Percentiles rank a stretch among this genome's conserved stretches.
phyloP scores from a whole-genome alignment of 2,797 vertebrate species.

The Protosalanx chinensis region DNA sequence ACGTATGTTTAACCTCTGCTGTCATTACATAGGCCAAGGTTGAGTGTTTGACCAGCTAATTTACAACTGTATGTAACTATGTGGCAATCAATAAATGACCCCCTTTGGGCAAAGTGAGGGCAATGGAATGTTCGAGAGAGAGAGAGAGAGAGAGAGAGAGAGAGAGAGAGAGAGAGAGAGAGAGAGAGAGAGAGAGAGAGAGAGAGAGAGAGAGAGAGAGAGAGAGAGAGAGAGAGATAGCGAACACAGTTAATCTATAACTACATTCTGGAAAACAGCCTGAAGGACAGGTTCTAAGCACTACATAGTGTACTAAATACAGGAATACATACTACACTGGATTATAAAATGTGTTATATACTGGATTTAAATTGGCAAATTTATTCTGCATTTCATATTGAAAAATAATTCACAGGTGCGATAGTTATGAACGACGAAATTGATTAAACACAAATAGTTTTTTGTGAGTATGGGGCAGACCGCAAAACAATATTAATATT shows the following conservation, averaged over 20 bases:
- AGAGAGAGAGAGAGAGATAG: too few species aligned
- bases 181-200: too few species aligned
- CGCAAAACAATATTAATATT: too few species aligned
- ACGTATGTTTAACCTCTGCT: neutral
- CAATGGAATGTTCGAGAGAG: slow-evolving; percentile 9
- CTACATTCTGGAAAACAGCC: slow-evolving; percentile 31
- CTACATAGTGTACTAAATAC: slow-evolving; percentile 5
- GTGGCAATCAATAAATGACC: slow-evolving; percentile 7
- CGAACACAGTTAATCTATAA: slow-evolving; percentile 51
- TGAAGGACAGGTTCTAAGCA: slow-evolving; percentile 21
- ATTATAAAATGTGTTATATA: too few species aligned
- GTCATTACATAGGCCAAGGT: slow-evolving; percentile 3
- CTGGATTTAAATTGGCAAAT: too few species aligned
- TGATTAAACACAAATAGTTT: too few species aligned
- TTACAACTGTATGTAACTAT: slow-evolving; percentile 1
- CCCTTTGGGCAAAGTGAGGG: slow-evolving; percentile 2
- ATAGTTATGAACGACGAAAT: too few species aligned
- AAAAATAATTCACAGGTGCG: too few species aligned
- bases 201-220: too few species aligned
- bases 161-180: too few species aligned
- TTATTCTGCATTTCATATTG: too few species aligned
- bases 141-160: slow-evolving; percentile 12
- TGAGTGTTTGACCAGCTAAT: slow-evolving; percentile 15
- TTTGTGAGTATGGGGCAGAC: too few species aligned
- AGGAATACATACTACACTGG: neutral